Percentiles rank a stretch among this genome's conserved stretches.
Evolutionary conservation across 2,888 invertebrate genomes (phyloP).

Genomic region (Silvanus unidentatus): DNA sequence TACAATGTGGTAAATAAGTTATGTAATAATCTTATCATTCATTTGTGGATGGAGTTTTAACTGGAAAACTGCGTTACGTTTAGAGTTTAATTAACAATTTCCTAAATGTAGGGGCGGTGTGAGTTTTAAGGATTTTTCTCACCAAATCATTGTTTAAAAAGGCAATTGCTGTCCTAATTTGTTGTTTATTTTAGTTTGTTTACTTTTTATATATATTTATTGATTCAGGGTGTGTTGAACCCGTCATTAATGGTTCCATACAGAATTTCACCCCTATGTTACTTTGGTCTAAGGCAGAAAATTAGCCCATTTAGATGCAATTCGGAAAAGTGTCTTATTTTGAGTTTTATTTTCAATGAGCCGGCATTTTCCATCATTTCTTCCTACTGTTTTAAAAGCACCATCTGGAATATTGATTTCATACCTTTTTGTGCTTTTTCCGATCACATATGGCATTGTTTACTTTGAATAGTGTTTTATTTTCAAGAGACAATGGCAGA

Average conservation of each 20-base stretch:
- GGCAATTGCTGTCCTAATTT: too few species aligned
- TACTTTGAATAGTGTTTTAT: too few species aligned
- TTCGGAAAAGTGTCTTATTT: conserved; percentile 6
- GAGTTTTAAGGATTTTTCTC: too few species aligned
- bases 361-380: conserved; percentile 13
- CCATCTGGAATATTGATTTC: conserved; percentile 17
- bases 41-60: too few species aligned
- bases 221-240: conserved; percentile 45
- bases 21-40: too few species aligned
- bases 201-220: conserved; percentile 33
- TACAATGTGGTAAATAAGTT: too few species aligned
- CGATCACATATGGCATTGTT: conserved; percentile 13
- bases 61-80: too few species aligned
- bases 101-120: too few species aligned
- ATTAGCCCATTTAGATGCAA: conserved; percentile 18
- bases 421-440: conserved; percentile 8
- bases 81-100: too few species aligned
- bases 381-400: conserved; percentile 5
- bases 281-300: conserved; percentile 25
- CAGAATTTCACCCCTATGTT: conserved; percentile 26
- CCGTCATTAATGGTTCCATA: conserved; percentile 27
- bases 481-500: too few species aligned
- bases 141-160: too few species aligned
- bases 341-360: conserved; percentile 16
- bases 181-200: too few species aligned